These are phyloP conservation scores for Enteromius trimaculatus DNA, from an alignment of 2,797 vertebrate genomes.

Conservation along the genomic window DNA sequence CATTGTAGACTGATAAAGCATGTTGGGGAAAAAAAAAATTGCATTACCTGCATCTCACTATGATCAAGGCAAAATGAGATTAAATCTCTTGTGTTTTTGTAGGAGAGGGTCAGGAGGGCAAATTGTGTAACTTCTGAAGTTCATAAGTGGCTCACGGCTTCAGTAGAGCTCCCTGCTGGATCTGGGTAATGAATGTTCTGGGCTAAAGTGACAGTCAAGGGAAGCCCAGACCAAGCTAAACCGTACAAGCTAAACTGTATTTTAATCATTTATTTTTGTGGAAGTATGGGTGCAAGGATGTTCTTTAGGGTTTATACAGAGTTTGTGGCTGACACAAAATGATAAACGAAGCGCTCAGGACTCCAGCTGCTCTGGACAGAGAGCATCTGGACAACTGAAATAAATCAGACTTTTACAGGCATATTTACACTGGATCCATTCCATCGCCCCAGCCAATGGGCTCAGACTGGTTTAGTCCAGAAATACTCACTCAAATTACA, in stretches of 20 bases:
- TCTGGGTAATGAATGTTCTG: slow-evolving; percentile 3
- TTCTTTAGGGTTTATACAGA: slow-evolving; percentile 14
- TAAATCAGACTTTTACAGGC: slow-evolving; percentile 37
- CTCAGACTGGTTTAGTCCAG: slow-evolving; percentile 5
- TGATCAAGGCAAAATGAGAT: slow-evolving; percentile 18
- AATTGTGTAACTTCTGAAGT: slow-evolving; percentile 15
- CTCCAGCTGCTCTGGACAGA: slow-evolving; percentile 45
- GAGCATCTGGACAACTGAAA: slow-evolving; percentile 38
- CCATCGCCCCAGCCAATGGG: slow-evolving; percentile 8
- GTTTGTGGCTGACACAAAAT: slow-evolving; percentile 10
- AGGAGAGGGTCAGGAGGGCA: slow-evolving; percentile 24
- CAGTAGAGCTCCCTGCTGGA: slow-evolving; percentile 8
- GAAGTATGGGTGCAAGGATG: neutral
- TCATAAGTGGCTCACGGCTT: slow-evolving; percentile 31
- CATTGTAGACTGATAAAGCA: neutral
- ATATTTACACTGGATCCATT: slow-evolving; percentile 44
- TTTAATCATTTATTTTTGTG: slow-evolving; percentile 28
- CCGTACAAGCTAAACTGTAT: neutral
- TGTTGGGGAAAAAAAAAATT: neutral
- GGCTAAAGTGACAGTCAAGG: slow-evolving; percentile 2
- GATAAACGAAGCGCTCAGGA: slow-evolving; percentile 31
- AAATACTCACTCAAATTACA: slow-evolving; percentile 4
- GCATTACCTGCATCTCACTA: neutral
- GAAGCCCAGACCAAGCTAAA: neutral
- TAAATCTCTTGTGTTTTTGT: neutral